A percentile compares a stretch with the other conserved stretches of the same genome.
phyloP scores from a whole-genome alignment of 2,113 vertebrate genomes.

The Rhinolophus sinicus region DNA sequence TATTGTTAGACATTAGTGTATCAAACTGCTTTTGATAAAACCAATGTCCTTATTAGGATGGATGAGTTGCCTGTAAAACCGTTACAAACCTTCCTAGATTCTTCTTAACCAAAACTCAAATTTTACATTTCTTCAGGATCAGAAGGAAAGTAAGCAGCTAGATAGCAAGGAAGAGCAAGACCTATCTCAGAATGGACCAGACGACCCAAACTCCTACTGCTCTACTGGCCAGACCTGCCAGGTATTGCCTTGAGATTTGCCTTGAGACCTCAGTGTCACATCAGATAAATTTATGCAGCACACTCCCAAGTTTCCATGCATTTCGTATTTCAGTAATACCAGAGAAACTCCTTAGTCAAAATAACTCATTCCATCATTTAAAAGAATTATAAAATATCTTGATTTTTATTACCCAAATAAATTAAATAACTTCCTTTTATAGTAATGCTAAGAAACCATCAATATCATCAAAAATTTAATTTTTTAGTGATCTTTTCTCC shows the following conservation, averaged over 20 bases:
- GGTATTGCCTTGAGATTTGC: neutral
- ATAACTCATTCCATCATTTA: neutral
- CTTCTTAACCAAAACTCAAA: neutral
- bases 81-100: neutral
- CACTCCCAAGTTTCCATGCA: neutral
- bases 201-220: neutral
- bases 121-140: neutral
- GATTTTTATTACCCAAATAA: neutral
- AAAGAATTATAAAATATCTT: neutral
- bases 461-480: neutral
- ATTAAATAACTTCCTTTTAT: neutral
- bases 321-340: neutral
- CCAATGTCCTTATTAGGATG: neutral
- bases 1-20: neutral
- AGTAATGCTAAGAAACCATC: neutral
- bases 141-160: neutral
- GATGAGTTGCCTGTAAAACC: neutral
- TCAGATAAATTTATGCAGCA: neutral
- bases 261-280: neutral
- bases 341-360: neutral
- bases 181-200: neutral
- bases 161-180: neutral
- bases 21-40: neutral
- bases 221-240: neutral
- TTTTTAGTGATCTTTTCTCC: neutral